Conservation (phyloP, 1,140 invertebrate genomes). For the Solenopsis invicta region DNA sequence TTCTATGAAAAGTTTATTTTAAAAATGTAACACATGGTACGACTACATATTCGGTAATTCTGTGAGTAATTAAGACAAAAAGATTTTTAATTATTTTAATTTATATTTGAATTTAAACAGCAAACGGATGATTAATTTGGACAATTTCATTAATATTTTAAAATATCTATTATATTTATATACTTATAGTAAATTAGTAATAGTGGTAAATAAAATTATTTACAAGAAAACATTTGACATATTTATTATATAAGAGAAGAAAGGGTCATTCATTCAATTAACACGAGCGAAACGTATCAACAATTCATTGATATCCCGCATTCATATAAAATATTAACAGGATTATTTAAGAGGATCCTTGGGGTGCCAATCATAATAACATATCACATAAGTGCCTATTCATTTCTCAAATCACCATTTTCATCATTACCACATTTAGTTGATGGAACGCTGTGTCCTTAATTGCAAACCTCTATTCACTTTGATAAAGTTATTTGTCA, state of each 20-base stretch:
- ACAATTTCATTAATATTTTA: neutral
- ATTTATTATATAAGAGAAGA: neutral
- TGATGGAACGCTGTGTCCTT: constrained; percentile 9
- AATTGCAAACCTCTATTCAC: neutral
- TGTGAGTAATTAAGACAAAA: neutral
- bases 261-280: neutral
- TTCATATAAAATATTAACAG: constrained; percentile 1
- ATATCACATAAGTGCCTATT: constrained; percentile 13
- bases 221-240: neutral
- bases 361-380: constrained; percentile 62
- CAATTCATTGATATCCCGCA: constrained; percentile 8
- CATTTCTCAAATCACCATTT: constrained; percentile 16
- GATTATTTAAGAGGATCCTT: constrained; percentile 33
- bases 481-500: constrained; percentile 5
- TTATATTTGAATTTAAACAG: neutral
- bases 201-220: neutral
- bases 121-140: neutral
- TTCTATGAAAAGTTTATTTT: neutral
- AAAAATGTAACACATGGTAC: neutral
- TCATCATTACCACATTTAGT: neutral
- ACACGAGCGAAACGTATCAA: neutral
- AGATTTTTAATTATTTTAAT: neutral
- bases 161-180: neutral
- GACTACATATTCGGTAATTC: neutral
- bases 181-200: neutral